These are phyloP conservation scores for Uria aalge DNA, from an alignment of 2,113 vertebrate species.

Conservation along the genomic window DNA sequence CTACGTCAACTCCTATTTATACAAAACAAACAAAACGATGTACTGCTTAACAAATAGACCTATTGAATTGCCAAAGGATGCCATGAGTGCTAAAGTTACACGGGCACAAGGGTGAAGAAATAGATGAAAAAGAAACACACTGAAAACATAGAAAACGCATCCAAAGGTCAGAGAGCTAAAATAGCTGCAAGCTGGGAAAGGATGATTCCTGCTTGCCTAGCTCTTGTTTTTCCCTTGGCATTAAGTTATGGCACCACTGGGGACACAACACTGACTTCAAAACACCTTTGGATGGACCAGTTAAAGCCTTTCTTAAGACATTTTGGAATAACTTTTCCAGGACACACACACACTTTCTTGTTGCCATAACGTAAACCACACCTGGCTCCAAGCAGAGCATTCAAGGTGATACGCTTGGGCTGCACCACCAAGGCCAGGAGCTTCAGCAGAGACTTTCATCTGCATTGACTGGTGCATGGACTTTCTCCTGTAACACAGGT, in stretches of 20 bases:
- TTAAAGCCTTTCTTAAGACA: neutral
- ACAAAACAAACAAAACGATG: neutral
- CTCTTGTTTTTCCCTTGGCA: neutral
- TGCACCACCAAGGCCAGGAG: neutral
- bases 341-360: neutral
- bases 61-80: neutral
- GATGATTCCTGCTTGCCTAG: neutral
- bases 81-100: neutral
- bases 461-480: neutral
- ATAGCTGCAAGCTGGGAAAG: neutral
- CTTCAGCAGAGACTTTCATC: neutral
- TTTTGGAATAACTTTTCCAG: neutral
- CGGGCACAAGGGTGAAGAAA: neutral
- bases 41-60: neutral
- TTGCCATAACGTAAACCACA: neutral
- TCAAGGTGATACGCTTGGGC: neutral
- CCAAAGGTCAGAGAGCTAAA: neutral
- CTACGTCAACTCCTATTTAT: neutral
- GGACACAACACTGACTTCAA: accelerated
- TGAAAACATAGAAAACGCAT: neutral
- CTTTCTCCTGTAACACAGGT: neutral
- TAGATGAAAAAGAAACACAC: neutral
- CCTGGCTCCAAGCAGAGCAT: neutral
- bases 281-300: neutral
- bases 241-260: neutral